phyloP scores from a whole-genome alignment of 64 coral and sea anemone genomes.

The Montipora efflorescens region DNA sequence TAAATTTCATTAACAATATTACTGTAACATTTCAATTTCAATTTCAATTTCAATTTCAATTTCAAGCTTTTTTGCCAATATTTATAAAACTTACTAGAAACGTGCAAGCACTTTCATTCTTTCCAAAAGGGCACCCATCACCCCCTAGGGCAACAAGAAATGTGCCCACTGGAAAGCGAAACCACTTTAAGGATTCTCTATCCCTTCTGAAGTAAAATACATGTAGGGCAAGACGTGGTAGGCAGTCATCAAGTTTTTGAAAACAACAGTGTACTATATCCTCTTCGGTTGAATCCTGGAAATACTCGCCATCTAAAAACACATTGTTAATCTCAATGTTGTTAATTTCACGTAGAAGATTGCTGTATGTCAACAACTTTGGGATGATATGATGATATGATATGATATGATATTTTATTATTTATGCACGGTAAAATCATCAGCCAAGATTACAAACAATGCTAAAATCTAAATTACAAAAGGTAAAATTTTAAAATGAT shows the following conservation, averaged over 20 bases:
- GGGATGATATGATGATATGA: too few relatives aligned
- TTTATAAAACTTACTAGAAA: constrained; percentile 85
- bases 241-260: not conserved
- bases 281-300: not conserved
- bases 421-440: too few relatives aligned
- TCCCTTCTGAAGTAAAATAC: constrained; percentile 69
- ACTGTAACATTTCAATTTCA: too few relatives aligned
- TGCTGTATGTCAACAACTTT: constrained; percentile 66
- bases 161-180: constrained; percentile 67
- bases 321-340: constrained; percentile 58
- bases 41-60: not conserved
- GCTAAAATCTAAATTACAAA: too few relatives aligned
- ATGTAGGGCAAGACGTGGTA: constrained; percentile 65
- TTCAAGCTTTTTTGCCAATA: constrained; percentile 69
- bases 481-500: too few relatives aligned
- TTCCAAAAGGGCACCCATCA: too few relatives aligned
- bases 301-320: constrained; percentile 48
- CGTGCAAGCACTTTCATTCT: constrained; percentile 61
- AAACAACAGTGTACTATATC: not conserved
- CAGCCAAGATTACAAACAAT: too few relatives aligned
- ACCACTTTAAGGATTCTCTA: constrained; percentile 68
- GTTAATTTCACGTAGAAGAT: constrained; percentile 66
- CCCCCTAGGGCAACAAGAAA: constrained; percentile 75
- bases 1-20: too few relatives aligned
- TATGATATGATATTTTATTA: too few relatives aligned